Evolutionary conservation across 2,113 vertebrate species (phyloP).

Genomic region (Spizaetus ornatus): DNA sequence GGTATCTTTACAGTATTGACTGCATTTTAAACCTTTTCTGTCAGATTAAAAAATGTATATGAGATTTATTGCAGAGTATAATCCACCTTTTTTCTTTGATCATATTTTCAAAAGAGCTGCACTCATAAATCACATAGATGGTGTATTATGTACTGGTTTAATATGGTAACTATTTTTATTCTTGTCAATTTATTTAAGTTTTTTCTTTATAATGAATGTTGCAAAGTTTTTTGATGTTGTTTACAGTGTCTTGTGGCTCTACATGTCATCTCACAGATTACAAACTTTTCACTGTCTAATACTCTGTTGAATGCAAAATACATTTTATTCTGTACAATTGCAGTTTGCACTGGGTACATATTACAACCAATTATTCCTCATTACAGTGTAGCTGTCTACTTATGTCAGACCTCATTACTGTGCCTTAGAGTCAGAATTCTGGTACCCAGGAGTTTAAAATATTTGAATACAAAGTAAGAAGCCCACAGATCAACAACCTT

Average conservation of each 20-base stretch:
- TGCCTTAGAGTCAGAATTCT: background rate
- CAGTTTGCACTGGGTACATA: background rate
- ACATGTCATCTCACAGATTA: background rate
- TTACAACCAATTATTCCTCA: conserved; percentile 55
- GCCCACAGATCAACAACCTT: background rate
- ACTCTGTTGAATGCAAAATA: conserved; percentile 4
- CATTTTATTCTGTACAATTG: background rate
- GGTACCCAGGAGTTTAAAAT: conserved; percentile 6
- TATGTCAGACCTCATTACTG: conserved; percentile 33
- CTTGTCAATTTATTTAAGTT: background rate
- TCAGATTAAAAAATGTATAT: conserved; percentile 20
- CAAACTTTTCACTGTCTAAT: background rate
- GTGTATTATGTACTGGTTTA: background rate
- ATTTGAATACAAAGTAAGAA: conserved; percentile 38
- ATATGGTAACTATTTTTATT: conserved; percentile 12
- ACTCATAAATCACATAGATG: conserved; percentile 6
- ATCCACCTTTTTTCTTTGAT: conserved; percentile 22
- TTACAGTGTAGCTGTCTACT: conserved; percentile 33
- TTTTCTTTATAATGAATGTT: background rate
- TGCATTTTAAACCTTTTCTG: background rate
- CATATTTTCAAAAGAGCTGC: background rate
- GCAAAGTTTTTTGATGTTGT: background rate
- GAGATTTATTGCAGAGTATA: background rate
- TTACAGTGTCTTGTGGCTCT: background rate
- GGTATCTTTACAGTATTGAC: background rate